Base-by-base conservation (phyloP, 2,888 invertebrate genomes). In the Pimpla rufipes region DNA sequence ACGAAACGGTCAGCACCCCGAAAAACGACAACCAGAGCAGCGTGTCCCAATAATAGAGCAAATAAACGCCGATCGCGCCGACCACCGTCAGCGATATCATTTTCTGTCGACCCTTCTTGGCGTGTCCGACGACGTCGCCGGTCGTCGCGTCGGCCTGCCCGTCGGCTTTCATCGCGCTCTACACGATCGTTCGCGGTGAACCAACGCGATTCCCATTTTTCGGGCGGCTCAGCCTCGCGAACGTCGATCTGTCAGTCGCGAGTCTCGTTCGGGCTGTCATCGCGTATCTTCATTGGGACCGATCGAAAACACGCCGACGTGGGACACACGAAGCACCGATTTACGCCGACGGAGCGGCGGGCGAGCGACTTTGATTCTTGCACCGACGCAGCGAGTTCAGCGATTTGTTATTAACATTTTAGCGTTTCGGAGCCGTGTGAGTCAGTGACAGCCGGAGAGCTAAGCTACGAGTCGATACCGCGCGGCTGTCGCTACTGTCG, bases 1-100 rank as follows among this genome's bases (percentile, higher is more conserved):
- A 93, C 11, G 92, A 91, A 0, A 92, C 57, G 23, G 92, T 91
- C 76, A 93, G 84, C 47, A 90, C 55, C 55, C 88, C 88, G 77
- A 89, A 92, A 29, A 91, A 86, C 76, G 85, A 90, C 68, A 90
- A 89, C 89, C 89, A 91, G 40, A 89, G 62, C 68, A 92, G 81
- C 21, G 86, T 87, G 71, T 88, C 89, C 86, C 89, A 90, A 45
- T 87, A 86, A 47, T 89, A 71, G n/a, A 90, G 45, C 1, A 86
- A 71, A 11, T 87, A 76, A 67, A 88, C 47, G 42, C 68, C 74
- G 42, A 87, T 62, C 35, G 86, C 75, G 59, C 81, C 86, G 8
- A 83, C 45, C 45, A 85, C 23, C 7, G 79, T 42, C 29, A 84
- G 62, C 3, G 78, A 79, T 37, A 88, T 64, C 50, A 87, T 82